Percentiles rank a stretch among this genome's conserved stretches.
phyloP scores from a whole-genome alignment of 2,888 invertebrate species.

The Girardia tigrina region DNA sequence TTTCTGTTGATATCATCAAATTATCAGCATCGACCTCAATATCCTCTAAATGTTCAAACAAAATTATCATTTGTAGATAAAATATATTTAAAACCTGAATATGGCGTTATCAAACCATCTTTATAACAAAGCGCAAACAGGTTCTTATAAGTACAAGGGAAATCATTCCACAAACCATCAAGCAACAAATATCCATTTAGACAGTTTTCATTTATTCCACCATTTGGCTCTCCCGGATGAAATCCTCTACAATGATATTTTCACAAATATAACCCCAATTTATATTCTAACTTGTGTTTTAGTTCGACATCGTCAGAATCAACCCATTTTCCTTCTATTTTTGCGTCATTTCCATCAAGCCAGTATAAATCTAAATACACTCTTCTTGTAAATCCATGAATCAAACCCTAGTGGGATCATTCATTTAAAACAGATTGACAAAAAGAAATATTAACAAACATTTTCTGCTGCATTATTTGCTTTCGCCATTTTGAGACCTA shows the following conservation, averaged over 20 bases:
- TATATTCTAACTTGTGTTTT: neutral
- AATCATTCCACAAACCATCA: slow-evolving; percentile 12
- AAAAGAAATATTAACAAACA: neutral
- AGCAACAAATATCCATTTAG: neutral
- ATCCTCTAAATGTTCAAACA: neutral
- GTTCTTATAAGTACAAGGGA: neutral
- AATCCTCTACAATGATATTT: slow-evolving; percentile 2
- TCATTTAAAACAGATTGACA: neutral
- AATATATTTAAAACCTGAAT: too few relatives aligned
- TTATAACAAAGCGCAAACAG: neutral
- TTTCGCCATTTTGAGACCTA: neutral
- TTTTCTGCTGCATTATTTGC: slow-evolving; percentile 4
- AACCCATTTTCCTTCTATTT: neutral
- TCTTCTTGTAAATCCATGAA: neutral
- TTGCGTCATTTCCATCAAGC: neutral
- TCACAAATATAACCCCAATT: neutral
- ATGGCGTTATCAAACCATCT: neutral
- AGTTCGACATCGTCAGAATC: neutral
- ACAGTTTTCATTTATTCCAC: neutral
- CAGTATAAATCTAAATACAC: neutral
- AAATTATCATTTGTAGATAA: too few relatives aligned
- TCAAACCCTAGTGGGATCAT: neutral
- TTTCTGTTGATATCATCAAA: neutral
- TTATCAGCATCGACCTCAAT: neutral
- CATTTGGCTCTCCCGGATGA: slow-evolving; percentile 14